Conservation (phyloP, 2,797 vertebrate genomes). For the Girardinus metallicus region DNA sequence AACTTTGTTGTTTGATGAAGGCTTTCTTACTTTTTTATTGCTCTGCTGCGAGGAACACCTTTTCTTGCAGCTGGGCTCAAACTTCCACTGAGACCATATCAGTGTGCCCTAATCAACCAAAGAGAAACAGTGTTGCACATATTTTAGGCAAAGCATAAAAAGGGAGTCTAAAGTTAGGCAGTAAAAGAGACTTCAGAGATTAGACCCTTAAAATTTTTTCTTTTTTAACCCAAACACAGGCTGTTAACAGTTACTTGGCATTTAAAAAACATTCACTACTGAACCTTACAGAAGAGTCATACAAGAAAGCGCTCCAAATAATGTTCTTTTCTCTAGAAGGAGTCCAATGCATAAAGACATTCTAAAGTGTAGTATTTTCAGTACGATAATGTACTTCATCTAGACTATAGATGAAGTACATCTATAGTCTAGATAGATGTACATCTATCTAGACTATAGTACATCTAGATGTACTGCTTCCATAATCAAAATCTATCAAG, state of each 20-base stretch:
- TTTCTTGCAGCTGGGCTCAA: neutral
- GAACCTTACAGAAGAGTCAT: too few species aligned
- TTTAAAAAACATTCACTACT: neutral
- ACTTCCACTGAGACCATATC: neutral
- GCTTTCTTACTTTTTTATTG: neutral
- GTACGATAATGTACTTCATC: neutral
- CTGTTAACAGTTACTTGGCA: neutral
- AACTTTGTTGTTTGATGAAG: neutral
- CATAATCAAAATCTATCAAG: neutral
- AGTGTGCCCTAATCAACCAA: neutral
- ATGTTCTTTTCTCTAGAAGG: neutral
- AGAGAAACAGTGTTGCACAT: neutral
- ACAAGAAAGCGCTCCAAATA: neutral
- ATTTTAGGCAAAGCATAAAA: neutral
- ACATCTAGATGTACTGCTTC: too few species aligned
- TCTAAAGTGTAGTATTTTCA: neutral
- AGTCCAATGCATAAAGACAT: neutral
- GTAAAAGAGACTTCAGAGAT: neutral
- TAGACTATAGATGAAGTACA: neutral
- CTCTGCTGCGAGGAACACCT: neutral
- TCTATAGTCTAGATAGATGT: too few species aligned
- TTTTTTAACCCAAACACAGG: neutral
- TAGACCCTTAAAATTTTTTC: neutral
- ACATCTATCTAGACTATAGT: too few species aligned
- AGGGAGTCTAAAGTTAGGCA: neutral